Evolutionary conservation across 1,140 invertebrate species (phyloP), one percentile per base, ranked within the genome.

Genomic region (Physella acuta): DNA sequence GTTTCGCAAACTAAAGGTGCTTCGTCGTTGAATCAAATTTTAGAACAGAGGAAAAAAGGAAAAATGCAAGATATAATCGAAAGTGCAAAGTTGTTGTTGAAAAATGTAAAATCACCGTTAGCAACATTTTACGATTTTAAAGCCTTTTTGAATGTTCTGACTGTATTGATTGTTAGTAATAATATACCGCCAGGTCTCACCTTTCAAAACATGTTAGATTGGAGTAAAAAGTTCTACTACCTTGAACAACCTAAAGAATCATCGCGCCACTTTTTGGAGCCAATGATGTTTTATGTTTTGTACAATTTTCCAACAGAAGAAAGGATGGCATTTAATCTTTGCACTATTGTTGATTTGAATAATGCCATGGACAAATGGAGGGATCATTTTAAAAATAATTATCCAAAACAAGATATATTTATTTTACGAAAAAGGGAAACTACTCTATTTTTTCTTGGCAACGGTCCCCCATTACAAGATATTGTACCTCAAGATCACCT

Each of bases 11-110:
- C 53, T 60, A 34, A 60, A 17, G 65, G 65, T 2, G 69, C 62
- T 1, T 59, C 53, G 26, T 68, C 70, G 3, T 63, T 74, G 11
- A 24, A 56, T 20, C 53, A 33, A 2, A 58, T 69, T 20, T 56
- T 71, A 52, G 31, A 31, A n/a, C 37, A 68, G 36, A 44, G 59
- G 52, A 76, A 84, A 67, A 78, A 85, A 64, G 75, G 73, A 24
- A 74, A 79, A 58, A 81, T 83, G 60, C n/a, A n/a, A n/a, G 80
- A n/a, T 11, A 39, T 36, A 52, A 36, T 67, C 26, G 52, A 53
- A 26, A 34, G 26, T 2, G 61, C 53, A 33, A 51, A 61, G 16
- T 34, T 52, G 2, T 56, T 70, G 20, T 17, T 63, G 2, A 55
- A 68, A 52, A 73, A 73, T 53, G 62, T 73, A 0, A 33, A 49